phyloP scores from a whole-genome alignment of 2,888 invertebrate genomes.

The Zygothrica quintamaculata region DNA sequence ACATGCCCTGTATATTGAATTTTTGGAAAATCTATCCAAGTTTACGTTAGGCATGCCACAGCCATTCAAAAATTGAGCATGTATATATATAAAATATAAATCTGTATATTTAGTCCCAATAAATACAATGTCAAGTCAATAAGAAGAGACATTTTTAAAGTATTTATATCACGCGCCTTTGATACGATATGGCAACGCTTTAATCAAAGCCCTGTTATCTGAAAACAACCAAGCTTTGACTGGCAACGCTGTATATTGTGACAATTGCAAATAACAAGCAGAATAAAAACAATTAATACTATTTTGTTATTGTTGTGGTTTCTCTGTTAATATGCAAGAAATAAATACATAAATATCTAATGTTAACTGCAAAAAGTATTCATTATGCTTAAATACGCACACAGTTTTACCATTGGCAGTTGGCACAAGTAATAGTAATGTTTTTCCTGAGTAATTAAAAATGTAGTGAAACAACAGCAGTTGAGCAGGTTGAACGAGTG shows the following conservation, averaged over 20 bases:
- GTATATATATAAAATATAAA: slow-evolving; percentile 10
- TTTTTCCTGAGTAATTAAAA: slow-evolving; percentile 44
- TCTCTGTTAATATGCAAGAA: slow-evolving; percentile 34
- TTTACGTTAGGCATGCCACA: slow-evolving; percentile 38
- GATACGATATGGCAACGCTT: slow-evolving; percentile 26
- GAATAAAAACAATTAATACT: slow-evolving; percentile 48
- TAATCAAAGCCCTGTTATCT: slow-evolving; percentile 14
- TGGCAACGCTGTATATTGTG: slow-evolving; percentile 55
- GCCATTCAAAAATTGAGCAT: slow-evolving; percentile 16
- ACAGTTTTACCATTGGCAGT: slow-evolving; percentile 34
- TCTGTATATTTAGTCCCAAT: neutral
- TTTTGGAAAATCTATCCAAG: slow-evolving; percentile 53
- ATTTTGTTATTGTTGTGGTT: slow-evolving; percentile 37
- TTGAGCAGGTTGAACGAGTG: neutral
- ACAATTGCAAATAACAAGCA: slow-evolving; percentile 49
- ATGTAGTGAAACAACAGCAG: slow-evolving; percentile 26
- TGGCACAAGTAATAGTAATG: slow-evolving; percentile 25
- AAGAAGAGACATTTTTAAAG: neutral
- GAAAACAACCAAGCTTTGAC: slow-evolving; percentile 37
- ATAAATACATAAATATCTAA: slow-evolving; percentile 34
- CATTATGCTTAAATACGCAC: slow-evolving; percentile 44
- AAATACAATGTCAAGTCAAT: slow-evolving; percentile 12
- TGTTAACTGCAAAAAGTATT: slow-evolving; percentile 37
- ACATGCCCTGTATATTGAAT: slow-evolving; percentile 52
- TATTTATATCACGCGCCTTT: neutral